Conservation (phyloP, 2,113 vertebrate genomes). For the Crocuta crocuta region DNA sequence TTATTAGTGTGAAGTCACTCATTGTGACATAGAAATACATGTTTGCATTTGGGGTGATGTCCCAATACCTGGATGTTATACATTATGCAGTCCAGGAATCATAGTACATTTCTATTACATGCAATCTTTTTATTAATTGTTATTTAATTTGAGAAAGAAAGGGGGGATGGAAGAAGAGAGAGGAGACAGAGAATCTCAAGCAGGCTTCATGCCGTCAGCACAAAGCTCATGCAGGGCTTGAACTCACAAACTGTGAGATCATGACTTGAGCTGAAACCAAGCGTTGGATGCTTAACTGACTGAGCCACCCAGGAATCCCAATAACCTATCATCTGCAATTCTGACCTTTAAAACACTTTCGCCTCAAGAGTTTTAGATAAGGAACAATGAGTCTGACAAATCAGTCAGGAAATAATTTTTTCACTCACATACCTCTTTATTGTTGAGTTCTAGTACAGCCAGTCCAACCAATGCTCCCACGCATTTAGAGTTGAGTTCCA, state of each 20-base stretch:
- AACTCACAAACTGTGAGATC: no score
- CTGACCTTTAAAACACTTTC: slow-evolving; percentile 2
- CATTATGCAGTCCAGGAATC: neutral
- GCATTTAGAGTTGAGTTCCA: slow-evolving; percentile 98
- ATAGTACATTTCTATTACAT: neutral
- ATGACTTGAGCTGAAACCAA: no score
- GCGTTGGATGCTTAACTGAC: no score
- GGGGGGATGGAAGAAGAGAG: no score
- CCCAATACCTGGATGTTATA: neutral
- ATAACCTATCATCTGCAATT: neutral
- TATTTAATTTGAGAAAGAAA: no score
- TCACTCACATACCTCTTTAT: slow-evolving; percentile 91
- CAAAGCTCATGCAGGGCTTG: no score
- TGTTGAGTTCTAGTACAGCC: slow-evolving; percentile 98
- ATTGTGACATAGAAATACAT: neutral
- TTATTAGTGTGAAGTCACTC: neutral
- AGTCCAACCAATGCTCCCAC: slow-evolving; percentile 98
- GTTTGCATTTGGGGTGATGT: neutral
- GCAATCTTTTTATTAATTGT: neutral
- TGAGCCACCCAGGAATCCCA: no score
- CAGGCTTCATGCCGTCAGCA: no score
- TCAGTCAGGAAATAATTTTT: neutral
- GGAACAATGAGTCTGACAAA: neutral
- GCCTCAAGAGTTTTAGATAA: neutral
- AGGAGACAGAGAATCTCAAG: no score